Evolutionary conservation across 2,113 vertebrate genomes (phyloP), one percentile per base, ranked within the genome.

Genomic region (Telmatochromis sp.): DNA sequence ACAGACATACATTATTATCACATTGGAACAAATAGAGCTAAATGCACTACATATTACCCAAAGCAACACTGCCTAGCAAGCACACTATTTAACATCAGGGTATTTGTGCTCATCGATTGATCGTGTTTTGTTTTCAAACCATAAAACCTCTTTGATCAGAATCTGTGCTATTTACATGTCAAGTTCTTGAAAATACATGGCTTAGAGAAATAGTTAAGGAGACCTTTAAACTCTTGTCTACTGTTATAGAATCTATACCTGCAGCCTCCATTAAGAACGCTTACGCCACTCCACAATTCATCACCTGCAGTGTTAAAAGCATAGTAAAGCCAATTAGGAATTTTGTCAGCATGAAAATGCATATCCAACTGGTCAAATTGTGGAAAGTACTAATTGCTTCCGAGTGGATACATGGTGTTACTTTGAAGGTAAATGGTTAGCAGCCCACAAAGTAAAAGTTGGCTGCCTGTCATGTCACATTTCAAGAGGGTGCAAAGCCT

Each of bases 31-130:
- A 88, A 89, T 35, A 89, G 86, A 91, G 85, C 89, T 68, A 90
- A 88, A 88, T 26, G 35, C 89, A 83, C 80, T 31, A 86, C 80
- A 28, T 85, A 80, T 73, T 51, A 87, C 84, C 70, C 45, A 93
- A 95, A 93, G 89, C 89, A 82, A 90, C 88, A 86, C 88, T 81
- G 82, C 87, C 86, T 79, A 75, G 88, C 75, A 84, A 92, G 87
- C 92, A 79, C 91, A 90, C 85, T 87, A 91, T 85, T 92, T 31
- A 83, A 88, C 87, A 90, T 84, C 86, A 85, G 85, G 85, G 83
- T 70, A 28, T 91, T 93, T 93, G 93, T 95, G 94, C 88, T 94
- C 89, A 90, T 91, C 55, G 82, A 90, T 53, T 91, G 82, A 84
- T 92, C 87, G 80, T 55, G n/a, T 90, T 90, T 84, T 87, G 47